These are phyloP conservation scores for Philhelius pedissequus DNA, from an alignment of 2,888 invertebrate genomes.

Conservation along the genomic window DNA sequence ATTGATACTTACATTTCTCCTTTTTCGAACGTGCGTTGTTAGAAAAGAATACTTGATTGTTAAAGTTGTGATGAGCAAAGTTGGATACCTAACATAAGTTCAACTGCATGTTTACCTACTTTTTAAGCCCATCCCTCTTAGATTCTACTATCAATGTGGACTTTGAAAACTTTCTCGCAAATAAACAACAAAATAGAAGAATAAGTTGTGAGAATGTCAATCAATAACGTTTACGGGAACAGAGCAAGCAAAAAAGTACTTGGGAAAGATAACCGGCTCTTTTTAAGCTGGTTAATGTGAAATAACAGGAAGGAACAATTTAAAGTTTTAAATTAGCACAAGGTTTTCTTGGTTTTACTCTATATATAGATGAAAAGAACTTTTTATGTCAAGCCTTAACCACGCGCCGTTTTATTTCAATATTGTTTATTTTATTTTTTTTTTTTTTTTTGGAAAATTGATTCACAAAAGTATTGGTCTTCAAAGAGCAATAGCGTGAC, in stretches of 20 bases:
- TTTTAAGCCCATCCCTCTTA: background rate
- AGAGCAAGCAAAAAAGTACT: background rate
- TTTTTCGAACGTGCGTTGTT: background rate
- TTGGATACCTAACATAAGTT: background rate
- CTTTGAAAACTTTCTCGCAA: background rate
- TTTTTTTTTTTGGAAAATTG: slow-evolving; percentile 20
- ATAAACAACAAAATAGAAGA: background rate
- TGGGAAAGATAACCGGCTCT: background rate
- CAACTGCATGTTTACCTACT: background rate
- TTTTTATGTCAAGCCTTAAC: too few species aligned
- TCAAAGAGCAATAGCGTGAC: slow-evolving; percentile 28
- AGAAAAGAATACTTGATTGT: background rate
- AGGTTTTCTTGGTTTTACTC: too few species aligned
- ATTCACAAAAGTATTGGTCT: slow-evolving; percentile 33
- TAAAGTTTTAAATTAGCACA: slow-evolving; percentile 13
- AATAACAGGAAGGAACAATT: slow-evolving; percentile 10
- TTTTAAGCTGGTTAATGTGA: background rate
- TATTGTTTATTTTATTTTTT: background rate
- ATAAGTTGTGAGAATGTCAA: background rate
- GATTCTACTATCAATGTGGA: background rate
- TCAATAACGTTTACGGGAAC: background rate
- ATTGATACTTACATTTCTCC: background rate
- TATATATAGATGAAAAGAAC: too few species aligned
- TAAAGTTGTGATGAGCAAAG: slow-evolving; percentile 14
- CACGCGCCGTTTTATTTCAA: too few species aligned